These are phyloP conservation scores for Hermaeophaga mercurialis DNA, from an alignment of 2,888 invertebrate species.

Conservation along the genomic window DNA sequence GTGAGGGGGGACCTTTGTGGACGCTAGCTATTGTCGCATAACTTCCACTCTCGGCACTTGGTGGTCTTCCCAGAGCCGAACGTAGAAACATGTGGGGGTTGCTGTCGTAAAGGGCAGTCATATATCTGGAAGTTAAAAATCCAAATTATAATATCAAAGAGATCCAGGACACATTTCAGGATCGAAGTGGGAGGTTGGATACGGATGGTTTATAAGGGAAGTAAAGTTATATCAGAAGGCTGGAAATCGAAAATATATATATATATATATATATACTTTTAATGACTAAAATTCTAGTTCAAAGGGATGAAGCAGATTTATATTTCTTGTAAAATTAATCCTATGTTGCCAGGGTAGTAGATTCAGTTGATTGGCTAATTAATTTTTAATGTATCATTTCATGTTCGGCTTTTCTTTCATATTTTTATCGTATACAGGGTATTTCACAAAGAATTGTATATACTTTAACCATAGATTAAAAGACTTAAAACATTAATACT, in stretches of 20 bases:
- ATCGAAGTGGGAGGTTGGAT: conserved; percentile 2
- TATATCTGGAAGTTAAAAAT: conserved; percentile 63
- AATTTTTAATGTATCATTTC: too few species aligned
- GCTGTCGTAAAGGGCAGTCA: conserved; percentile 75
- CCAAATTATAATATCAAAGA: conserved; percentile 10
- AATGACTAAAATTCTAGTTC: neutral
- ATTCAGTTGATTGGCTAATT: too few species aligned
- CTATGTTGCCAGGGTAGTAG: too few species aligned
- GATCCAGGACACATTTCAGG: neutral
- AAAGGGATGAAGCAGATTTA: too few species aligned
- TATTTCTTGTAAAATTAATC: too few species aligned
- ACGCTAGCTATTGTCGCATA: conserved; percentile 84
- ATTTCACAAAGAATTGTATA: too few species aligned
- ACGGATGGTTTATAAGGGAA: neutral
- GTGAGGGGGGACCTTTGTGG: conserved; percentile 73
- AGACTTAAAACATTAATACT: too few species aligned
- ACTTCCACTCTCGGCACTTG: conserved; percentile 77
- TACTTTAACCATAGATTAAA: too few species aligned
- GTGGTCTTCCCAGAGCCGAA: conserved; percentile 68
- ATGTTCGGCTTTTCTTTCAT: too few species aligned
- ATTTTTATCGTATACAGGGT: too few species aligned
- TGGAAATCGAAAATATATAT: neutral
- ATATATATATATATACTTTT: too few species aligned
- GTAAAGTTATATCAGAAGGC: neutral
- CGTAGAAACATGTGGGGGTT: conserved; percentile 79